Base-by-base conservation (phyloP, 2,888 invertebrate genomes). In the Melitaea athalia region DNA sequence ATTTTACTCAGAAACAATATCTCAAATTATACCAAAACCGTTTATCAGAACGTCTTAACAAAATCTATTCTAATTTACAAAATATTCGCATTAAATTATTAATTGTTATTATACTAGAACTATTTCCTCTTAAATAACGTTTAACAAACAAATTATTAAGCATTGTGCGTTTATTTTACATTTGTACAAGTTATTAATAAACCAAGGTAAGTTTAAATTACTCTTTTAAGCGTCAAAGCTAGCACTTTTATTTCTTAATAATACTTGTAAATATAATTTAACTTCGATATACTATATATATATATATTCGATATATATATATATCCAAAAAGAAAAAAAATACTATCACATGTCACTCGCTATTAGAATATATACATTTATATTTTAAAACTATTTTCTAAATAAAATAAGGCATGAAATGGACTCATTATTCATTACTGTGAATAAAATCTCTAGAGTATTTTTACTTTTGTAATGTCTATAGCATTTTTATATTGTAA, bases 391-490 rank as follows among this genome's bases (percentile, higher is more conserved):
- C 31, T 33, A 55, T n/a, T 33, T 55, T 55, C 55, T 60, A 63
- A 61, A 50, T 17, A 60, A 64, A 64, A 64, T 64, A 68, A 68
- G 68, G 68, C 68, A 61, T 68, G 55, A 61, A 64, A 33, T 68
- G 68, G 61, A 68, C 68, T 64, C 17, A 49, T 50, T 31, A 24
- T 50, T 24, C 24, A 24, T 24, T 24, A 24, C 24, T 24, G 15
- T 15, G 3, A 10, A 50, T 17, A 50, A 15, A 50, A 50, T n/a
- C 50, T 59, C 7, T 50, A n/a, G n/a, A n/a, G n/a, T n/a, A n/a
- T n/a, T n/a, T n/a, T n/a, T 24, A 3, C 24, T 24, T 24, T 24
- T 24, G 24, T 24, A 3, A 24, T 24, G 24, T 24, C 24, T 24
- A 24, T 24, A 24, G 3, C 3, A 2, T 24, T 24, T 24, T 24